Percentiles rank a stretch among this genome's conserved stretches.
Conservation (phyloP, 2,888 invertebrate genomes). For the Acanthosepion esculentum region DNA sequence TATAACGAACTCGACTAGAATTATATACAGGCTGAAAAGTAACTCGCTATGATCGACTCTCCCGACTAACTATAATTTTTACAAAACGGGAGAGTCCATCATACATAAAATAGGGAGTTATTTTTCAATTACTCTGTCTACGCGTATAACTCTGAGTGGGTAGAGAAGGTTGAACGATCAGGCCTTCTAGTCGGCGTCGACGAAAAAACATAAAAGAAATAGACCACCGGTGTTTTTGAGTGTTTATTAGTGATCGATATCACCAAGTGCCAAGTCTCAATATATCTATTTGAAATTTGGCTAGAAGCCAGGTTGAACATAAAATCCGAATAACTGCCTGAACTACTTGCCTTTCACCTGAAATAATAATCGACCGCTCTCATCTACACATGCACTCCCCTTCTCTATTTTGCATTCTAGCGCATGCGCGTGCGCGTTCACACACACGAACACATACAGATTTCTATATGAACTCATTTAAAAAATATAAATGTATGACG, state of each 20-base stretch:
- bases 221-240: background rate
- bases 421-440: background rate
- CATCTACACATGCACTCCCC: background rate
- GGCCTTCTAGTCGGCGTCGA: background rate
- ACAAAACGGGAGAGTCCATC: too few species aligned
- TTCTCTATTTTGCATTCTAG: background rate
- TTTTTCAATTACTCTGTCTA: too few species aligned
- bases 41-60: too few species aligned
- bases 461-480: background rate
- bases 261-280: background rate
- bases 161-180: background rate
- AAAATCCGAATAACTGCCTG: background rate
- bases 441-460: background rate
- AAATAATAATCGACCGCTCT: background rate
- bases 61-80: too few species aligned
- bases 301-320: background rate
- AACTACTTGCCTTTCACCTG: background rate
- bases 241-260: background rate
- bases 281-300: conserved; percentile 11
- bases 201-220: background rate
- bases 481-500: background rate
- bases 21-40: too few species aligned
- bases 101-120: too few species aligned
- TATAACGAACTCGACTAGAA: too few species aligned
- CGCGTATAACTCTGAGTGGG: background rate